Evolutionary conservation across 2,888 invertebrate genomes (phyloP), one percentile per base, ranked within the genome.

Genomic region (Listrodromus nycthemerus): DNA sequence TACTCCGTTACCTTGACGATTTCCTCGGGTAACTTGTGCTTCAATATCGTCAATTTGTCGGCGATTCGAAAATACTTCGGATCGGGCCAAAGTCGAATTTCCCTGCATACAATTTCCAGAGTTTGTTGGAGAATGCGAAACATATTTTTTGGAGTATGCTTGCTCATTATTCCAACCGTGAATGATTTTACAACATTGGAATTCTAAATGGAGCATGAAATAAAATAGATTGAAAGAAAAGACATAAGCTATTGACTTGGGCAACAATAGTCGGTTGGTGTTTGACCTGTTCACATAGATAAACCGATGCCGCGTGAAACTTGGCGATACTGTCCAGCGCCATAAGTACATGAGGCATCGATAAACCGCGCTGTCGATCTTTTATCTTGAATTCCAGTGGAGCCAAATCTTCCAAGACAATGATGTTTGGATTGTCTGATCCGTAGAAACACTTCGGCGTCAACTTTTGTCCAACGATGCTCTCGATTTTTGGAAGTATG

Each of bases 241-340:
- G 41, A 7, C 7, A 63, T 19, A 19, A 55, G n/a, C 45, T 61
- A 19, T 61, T 37, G 33, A 24, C 16, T 30, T 13, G 10, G 24
- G 24, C 55, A n/a, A 1, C 24, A 24, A 2, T 24, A 73, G 19
- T 13, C 21, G 24, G 24, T 21, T 10, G n/a, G 0, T 16, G 41
- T 7, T 63, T 70, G 55, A 89, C 90, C 80, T 82, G 81, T 78
- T 90, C 90, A 16, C 61, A 76, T 30, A 88, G 21, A 6, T 86
- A 86, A 7, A 91, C 86, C 0, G 90, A 89, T 1, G 87, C 89
- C 4, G 90, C 91, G 77, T 90, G 91, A 45, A 88, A 84, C 41
- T 78, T 87, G 7, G 90, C 90, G n/a, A 90, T 27, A 4, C 70
- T 83, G 55, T 87, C 69, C 0, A 91, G 79, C 0, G 85, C 83